Base-by-base conservation (phyloP, 2,113 vertebrate species). In the Chaetodon auriga region DNA sequence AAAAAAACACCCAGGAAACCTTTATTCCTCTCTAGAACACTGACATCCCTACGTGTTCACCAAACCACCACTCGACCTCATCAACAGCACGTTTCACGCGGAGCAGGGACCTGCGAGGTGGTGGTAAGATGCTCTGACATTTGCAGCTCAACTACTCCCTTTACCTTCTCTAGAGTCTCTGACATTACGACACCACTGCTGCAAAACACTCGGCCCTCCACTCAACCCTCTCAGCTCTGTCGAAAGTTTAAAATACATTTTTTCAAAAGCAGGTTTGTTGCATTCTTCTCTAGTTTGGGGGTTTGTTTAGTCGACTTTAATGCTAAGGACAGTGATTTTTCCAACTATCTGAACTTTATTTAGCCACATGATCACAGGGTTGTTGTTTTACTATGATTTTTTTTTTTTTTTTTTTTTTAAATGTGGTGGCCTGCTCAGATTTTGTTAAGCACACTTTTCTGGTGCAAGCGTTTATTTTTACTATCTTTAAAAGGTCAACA, bases 401-500 rank as follows among this genome's bases (percentile, higher is more conserved):
- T 41, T 6, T 41, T 55, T 62, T 35, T 64, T 74, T 81, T 68
- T 45, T 46, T 75, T 65, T 82, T 90, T 89, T 83, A 90, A 82
- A 77, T 90, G 51, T 68, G 74, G 60, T 78, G 70, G 86, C 75
- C 61, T 75, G 48, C 62, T 85, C 72, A 82, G 71, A 82, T 30
- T 66, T 61, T 70, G 58, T 64, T 55, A 74, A 84, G 73, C 80
- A 84, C 82, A 82, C 69, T 85, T 87, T 89, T 85, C 64, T 82
- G 61, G 72, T 87, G 86, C 71, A 65, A 89, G 76, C 87, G 36
- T 90, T 87, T 78, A 76, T 82, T 79, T 79, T 82, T 68, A 82
- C 71, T 89, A 60, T 78, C 75, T 85, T 43, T 89, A 46, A 75
- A 7, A 82, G 68, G 68, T 82, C 80, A 76, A 80, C 63, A 84